A percentile compares a stretch with the other conserved stretches of the same genome.
Evolutionary conservation across 2,113 vertebrate species (phyloP).

Genomic region (Boleophthalmus pectinirostris): DNA sequence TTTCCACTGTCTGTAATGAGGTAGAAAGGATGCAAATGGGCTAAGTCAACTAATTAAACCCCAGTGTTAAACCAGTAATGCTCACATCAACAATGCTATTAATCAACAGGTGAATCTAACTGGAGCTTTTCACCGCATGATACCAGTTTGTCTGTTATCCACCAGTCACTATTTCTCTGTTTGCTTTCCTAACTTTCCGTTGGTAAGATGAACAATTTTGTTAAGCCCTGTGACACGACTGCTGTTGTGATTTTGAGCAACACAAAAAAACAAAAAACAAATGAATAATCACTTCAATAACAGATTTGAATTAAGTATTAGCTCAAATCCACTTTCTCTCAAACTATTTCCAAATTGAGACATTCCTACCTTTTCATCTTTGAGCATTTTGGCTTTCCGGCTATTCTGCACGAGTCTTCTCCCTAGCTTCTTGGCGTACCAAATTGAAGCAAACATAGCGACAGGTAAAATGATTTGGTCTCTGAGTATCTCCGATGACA

Average conservation of each 20-base stretch:
- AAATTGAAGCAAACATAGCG: constrained; percentile 94
- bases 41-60: constrained; percentile 23
- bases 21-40: constrained; percentile 18
- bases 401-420: constrained; percentile 93
- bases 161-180: no score
- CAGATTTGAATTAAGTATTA: background rate
- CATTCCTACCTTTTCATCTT: constrained; percentile 88
- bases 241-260: no score
- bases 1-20: constrained; percentile 19
- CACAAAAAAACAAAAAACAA: no score
- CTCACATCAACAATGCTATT: constrained; percentile 12
- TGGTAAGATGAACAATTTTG: no score
- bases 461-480: constrained; percentile 40
- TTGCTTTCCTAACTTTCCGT: no score
- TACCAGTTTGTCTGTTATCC: no score
- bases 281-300: background rate
- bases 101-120: constrained; percentile 47
- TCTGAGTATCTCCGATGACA: constrained; percentile 29
- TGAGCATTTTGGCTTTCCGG: constrained; percentile 91
- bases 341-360: constrained; percentile 8
- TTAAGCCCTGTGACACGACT: no score
- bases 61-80: constrained; percentile 13
- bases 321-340: background rate
- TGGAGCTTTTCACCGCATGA: background rate
- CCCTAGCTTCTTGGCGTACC: constrained; percentile 98